Evolutionary conservation across 2,888 invertebrate species (phyloP).

Genomic region (Sycophila texana): DNA sequence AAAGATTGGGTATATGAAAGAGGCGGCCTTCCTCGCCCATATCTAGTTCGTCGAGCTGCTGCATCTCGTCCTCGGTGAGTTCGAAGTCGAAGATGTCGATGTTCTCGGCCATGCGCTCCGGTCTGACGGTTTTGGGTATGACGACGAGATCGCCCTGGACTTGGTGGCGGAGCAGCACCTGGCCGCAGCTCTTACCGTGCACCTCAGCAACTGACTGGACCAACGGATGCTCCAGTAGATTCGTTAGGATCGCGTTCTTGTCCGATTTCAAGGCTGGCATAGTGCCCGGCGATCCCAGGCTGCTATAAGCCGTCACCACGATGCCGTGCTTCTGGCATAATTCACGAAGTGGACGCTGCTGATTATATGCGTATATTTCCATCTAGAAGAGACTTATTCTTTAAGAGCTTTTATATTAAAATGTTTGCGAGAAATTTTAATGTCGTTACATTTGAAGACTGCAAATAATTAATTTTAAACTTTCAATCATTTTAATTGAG

Average conservation of each 20-base stretch:
- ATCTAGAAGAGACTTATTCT: constrained; percentile 71
- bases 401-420: too few relatives aligned
- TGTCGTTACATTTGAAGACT: background rate
- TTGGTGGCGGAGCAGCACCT: constrained; percentile 84
- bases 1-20: constrained; percentile 79
- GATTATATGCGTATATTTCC: constrained; percentile 86
- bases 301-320: constrained; percentile 83
- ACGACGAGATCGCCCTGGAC: constrained; percentile 82
- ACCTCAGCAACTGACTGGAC: constrained; percentile 79
- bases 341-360: constrained; percentile 81
- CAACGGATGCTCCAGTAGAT: constrained; percentile 79
- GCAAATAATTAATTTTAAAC: background rate
- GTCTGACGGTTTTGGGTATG: constrained; percentile 87
- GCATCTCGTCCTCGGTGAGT: constrained; percentile 78
- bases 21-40: constrained; percentile 81
- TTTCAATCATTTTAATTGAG: too few relatives aligned
- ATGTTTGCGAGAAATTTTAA: too few relatives aligned
- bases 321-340: constrained; percentile 81
- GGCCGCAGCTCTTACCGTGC: constrained; percentile 82
- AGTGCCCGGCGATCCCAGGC: constrained; percentile 83
- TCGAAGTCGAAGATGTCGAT: constrained; percentile 82
- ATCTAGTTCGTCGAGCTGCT: constrained; percentile 78
- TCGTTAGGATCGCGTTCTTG: constrained; percentile 62
- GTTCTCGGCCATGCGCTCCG: constrained; percentile 83
- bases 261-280: constrained; percentile 73